A percentile compares a stretch with the other conserved stretches of the same genome.
Evolutionary conservation across 2,113 vertebrate species (phyloP).

Genomic region (Zootoca vivipara): DNA sequence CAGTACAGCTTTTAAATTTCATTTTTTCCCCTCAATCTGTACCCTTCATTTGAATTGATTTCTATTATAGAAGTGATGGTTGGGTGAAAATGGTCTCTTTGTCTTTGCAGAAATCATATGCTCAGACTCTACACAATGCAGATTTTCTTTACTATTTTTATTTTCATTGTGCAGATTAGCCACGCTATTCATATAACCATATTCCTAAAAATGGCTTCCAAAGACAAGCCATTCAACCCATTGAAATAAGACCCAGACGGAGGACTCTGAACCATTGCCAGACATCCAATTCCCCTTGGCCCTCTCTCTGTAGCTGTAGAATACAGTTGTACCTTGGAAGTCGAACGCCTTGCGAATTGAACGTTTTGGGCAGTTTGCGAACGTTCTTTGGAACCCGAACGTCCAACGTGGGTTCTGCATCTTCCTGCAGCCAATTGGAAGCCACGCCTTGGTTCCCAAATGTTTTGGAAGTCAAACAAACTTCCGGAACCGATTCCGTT

Average conservation of each 20-base stretch:
- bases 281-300: too few species aligned
- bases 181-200: background rate
- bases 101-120: background rate
- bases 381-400: too few species aligned
- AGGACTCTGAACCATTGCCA: background rate
- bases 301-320: background rate
- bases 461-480: too few species aligned
- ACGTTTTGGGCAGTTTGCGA: too few species aligned
- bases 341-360: too few species aligned
- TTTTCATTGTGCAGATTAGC: background rate
- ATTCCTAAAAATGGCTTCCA: background rate
- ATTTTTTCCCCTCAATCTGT: background rate
- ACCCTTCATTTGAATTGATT: background rate
- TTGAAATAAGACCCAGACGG: background rate
- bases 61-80: background rate
- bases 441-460: rapidly evolving
- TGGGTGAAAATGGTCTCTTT: slow-evolving; percentile 24
- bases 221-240: background rate
- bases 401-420: too few species aligned
- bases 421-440: too few species aligned
- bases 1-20: background rate
- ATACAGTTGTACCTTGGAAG: background rate
- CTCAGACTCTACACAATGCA: background rate
- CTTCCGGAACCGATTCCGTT: too few species aligned
- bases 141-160: background rate